phyloP scores from a whole-genome alignment of 2,888 invertebrate genomes.

The Torymus auratus region DNA sequence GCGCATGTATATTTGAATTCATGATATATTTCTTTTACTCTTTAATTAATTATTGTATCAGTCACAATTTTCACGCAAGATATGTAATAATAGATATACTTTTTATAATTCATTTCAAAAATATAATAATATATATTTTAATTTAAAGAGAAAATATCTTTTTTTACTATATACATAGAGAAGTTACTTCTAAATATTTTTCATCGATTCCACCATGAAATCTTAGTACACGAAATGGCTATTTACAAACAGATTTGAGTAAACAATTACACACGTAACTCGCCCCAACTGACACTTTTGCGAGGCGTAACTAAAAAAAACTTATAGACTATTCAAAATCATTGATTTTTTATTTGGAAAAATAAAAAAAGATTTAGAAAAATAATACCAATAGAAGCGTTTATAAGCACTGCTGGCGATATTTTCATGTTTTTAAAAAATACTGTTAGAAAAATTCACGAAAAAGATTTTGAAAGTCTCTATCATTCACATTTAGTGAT shows the following conservation, averaged over 20 bases:
- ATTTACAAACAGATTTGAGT: constrained; percentile 47
- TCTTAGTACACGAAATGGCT: background rate
- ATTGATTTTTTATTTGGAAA: no score
- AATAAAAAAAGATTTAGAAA: no score
- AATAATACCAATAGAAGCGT: background rate
- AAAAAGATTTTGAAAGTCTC: constrained; percentile 6
- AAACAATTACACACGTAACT: constrained; percentile 60
- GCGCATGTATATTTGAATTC: constrained; percentile 19
- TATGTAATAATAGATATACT: constrained; percentile 27
- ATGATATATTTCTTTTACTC: constrained; percentile 20
- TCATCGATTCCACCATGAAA: constrained; percentile 37
- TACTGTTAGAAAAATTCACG: constrained; percentile 30
- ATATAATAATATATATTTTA: constrained; percentile 43
- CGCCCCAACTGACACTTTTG: constrained; percentile 70
- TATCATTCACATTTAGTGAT: constrained; percentile 15
- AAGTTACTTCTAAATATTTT: constrained; percentile 29
- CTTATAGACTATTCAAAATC: background rate
- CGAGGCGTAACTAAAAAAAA: constrained; percentile 1
- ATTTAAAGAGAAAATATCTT: constrained; percentile 33
- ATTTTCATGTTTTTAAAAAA: constrained; percentile 5
- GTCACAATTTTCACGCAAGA: constrained; percentile 35
- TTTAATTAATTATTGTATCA: constrained; percentile 52
- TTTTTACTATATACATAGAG: constrained; percentile 35
- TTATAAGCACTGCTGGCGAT: constrained; percentile 18
- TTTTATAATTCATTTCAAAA: constrained; percentile 43